Base-by-base conservation (phyloP, 2,797 vertebrate genomes). In the Alosa sapidissima region DNA sequence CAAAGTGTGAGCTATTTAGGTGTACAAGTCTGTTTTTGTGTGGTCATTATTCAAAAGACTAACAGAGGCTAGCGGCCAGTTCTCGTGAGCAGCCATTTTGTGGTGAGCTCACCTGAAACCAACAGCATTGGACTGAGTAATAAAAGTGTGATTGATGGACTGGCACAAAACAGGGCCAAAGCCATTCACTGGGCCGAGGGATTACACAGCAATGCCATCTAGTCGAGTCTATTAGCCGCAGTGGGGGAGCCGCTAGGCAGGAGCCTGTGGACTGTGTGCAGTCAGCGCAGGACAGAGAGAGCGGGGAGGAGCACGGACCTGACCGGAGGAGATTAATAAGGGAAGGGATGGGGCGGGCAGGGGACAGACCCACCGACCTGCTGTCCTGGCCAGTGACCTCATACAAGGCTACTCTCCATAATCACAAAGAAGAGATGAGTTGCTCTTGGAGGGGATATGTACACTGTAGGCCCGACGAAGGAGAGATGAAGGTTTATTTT, bases 111-210 rank as follows among this genome's bases (percentile, higher is more conserved):
- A 45, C 68, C 33, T 41, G 68, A 78, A 78, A 78, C 72, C 41
- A 41, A 78, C 19, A 19, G 72, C 41, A 21, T 36, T 10, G 14
- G 33, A 88, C 82, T 85, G 90, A 92, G n/a, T 91, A 85, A 92
- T 92, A 93, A 89, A 83, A 83, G 72, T 21, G 72, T 47, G 72
- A 78, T 78, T 78, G 36, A 78, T 78, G 41, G 72, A 78, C 14
- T 78, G 72, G 41, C 72, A 78, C 65, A 47, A 47, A 78, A 78
- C 72, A 78, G 72, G 72, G 72, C 16, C 72, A 78, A 47, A 78
- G 72, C 16, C 72, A 78, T 47, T 45, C 41, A 19, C 72, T 9
- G 16, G 72, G 72, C 72, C 36, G 13, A 9, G 16, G 41, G 72
- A 78, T 78, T 78, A 78, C 41, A 10, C 68, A 14, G 68, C 33